phyloP scores from a whole-genome alignment of 1,140 invertebrate genomes.

The Pantala flavescens region DNA sequence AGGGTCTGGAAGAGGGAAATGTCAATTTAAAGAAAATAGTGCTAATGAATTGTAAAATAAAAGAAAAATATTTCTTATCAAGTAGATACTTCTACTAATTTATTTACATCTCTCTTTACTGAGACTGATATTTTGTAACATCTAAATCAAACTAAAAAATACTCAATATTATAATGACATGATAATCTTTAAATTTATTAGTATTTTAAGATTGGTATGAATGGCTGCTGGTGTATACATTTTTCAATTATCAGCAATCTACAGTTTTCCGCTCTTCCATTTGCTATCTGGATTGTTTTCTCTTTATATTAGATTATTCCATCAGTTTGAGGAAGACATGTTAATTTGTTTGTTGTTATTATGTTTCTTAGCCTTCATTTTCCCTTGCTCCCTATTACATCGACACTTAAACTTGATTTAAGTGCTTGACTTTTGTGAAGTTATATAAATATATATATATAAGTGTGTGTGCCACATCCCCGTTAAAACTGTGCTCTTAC shows the following conservation, averaged over 20 bases:
- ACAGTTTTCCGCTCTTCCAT: neutral
- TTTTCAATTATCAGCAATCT: neutral
- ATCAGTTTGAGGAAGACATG: constrained; percentile 9
- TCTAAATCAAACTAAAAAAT: constrained; percentile 9
- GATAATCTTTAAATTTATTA: neutral
- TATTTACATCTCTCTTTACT: neutral
- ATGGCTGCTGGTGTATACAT: neutral
- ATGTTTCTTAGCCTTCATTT: constrained; percentile 10
- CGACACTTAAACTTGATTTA: neutral
- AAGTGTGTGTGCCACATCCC: neutral
- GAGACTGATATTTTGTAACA: constrained; percentile 10
- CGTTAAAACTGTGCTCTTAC: neutral
- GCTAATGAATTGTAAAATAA: neutral
- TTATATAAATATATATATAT: neutral
- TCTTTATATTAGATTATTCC: constrained; percentile 7
- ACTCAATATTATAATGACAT: neutral
- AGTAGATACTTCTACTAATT: constrained; percentile 5
- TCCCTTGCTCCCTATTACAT: neutral
- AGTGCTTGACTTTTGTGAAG: constrained; percentile 6
- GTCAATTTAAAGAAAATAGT: neutral
- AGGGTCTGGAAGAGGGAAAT: constrained; percentile 1
- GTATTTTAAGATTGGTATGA: neutral
- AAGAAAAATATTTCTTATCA: constrained; percentile 3
- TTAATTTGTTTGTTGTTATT: constrained; percentile 9
- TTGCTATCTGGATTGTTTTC: constrained; percentile 6